Base-by-base conservation (phyloP, 2,888 invertebrate genomes). In the Tenthredo scrophulariae region DNA sequence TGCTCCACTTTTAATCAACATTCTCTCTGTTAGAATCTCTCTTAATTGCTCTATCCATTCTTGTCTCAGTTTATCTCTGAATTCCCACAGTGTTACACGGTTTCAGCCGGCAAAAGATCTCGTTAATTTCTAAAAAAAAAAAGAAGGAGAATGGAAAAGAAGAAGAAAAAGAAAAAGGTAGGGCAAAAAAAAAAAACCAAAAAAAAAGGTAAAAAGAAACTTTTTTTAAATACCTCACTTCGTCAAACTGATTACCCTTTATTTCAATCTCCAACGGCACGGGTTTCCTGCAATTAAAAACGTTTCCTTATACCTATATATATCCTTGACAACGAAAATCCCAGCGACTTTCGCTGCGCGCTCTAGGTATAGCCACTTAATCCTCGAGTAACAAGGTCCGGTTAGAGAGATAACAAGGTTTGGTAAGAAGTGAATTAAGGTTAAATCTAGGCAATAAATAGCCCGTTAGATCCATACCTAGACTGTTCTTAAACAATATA, bases 51-150 rank as follows among this genome's bases (percentile, higher is more conserved):
- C 58, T 79, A 79, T 79, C 82, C 82, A 82, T 82, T 82, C 82
- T 65, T 82, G 82, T 82, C 82, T 37, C 82, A 40, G 82, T 82
- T 82, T 82, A 82, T 82, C 82, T 82, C 82, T 65, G 26, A 82
- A 82, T 82, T 82, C 82, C 43, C 82, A 18, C 43, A 43, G 40
- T n/a, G 40, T 82, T 82, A 62, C 65, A 65, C 22, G 46, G 79
- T 79, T 50, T 26, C 79, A 54, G 10, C 79, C n/a, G 79, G 54
- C 18, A 37, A 46, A 79, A 65, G 65, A 65, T 82, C 65, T 82
- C 62, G 22, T 82, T 82, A 65, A 82, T 82, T 82, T 82, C 33
- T 5, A 29, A 37, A 18, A 29, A 29, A 79, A 50, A 54, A 75
- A 22, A 43, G n/a, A 46, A 75, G 22, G 5, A 72, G 13, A 46